phyloP scores from a whole-genome alignment of 2,113 vertebrate genomes.

The Limnothrissa miodon region DNA sequence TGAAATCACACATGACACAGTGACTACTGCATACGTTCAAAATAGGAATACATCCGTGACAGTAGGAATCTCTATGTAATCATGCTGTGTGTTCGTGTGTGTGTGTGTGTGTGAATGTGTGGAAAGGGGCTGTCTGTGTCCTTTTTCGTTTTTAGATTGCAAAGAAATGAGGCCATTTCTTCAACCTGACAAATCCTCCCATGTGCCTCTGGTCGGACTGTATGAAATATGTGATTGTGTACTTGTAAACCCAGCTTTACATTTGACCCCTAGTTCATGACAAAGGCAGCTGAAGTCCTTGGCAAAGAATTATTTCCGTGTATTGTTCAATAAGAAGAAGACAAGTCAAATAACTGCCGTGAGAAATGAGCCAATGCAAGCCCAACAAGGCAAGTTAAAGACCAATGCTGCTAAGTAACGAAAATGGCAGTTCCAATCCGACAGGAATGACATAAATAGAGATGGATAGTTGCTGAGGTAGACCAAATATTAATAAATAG shows the following conservation, averaged over 20 bases:
- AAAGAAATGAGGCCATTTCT: neutral
- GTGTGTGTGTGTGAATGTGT: neutral
- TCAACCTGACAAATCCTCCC: neutral
- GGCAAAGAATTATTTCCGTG: neutral
- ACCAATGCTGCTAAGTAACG: conserved; percentile 71
- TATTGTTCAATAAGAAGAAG: neutral
- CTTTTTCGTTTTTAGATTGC: neutral
- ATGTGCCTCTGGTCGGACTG: neutral
- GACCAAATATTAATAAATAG: conserved; percentile 77
- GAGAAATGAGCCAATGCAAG: conserved; percentile 37
- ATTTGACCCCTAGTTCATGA: neutral
- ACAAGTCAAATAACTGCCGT: neutral
- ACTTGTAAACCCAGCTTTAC: neutral
- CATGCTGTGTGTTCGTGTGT: neutral
- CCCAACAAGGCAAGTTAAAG: conserved; percentile 53
- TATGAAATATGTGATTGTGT: neutral
- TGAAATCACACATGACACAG: neutral
- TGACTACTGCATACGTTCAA: neutral
- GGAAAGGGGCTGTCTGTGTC: neutral
- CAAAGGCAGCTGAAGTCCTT: neutral
- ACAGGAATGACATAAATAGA: conserved; percentile 64
- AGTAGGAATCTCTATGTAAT: neutral
- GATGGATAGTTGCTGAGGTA: conserved; percentile 64
- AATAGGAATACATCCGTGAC: neutral
- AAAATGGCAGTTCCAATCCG: conserved; percentile 73